These are phyloP conservation scores for Drosophila erecta DNA, from an alignment of 1,140 invertebrate genomes.

Conservation along the genomic window DNA sequence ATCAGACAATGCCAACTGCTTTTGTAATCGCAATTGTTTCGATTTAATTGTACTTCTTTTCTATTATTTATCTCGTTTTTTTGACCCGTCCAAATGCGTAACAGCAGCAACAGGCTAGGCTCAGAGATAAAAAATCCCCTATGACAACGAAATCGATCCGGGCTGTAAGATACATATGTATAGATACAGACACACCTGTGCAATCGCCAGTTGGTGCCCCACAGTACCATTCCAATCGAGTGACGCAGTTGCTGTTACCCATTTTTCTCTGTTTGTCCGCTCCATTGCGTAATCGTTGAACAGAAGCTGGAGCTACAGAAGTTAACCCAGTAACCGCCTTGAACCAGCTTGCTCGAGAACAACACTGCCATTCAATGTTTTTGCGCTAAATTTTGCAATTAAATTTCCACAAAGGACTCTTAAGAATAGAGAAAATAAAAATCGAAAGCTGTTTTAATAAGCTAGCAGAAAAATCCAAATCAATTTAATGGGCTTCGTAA, in stretches of 20 bases:
- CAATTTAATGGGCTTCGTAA: too few species aligned
- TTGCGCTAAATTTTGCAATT: not conserved
- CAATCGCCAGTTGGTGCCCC: constrained; percentile 56
- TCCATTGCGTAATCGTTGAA: constrained; percentile 54
- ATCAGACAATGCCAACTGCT: constrained; percentile 57
- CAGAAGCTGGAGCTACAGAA: constrained; percentile 24
- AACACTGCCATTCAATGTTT: constrained; percentile 4
- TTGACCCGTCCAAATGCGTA: constrained; percentile 29
- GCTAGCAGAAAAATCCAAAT: not conserved
- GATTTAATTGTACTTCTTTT: constrained; percentile 60
- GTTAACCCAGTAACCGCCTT: constrained; percentile 16
- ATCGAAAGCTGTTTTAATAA: not conserved
- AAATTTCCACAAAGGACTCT: not conserved
- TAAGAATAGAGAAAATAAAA: too few species aligned
- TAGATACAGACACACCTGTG: constrained; percentile 63
- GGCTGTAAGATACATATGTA: constrained; percentile 11
- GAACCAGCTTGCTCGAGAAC: constrained; percentile 37
- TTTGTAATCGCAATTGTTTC: constrained; percentile 72
- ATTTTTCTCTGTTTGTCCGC: constrained; percentile 53
- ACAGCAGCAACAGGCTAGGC: constrained; percentile 32
- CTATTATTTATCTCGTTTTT: constrained; percentile 18
- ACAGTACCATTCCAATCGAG: constrained; percentile 43
- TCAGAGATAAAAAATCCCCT: constrained; percentile 4
- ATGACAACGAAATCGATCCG: constrained; percentile 10
- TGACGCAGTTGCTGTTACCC: constrained; percentile 61